Base-by-base conservation (phyloP, 2,797 vertebrate species). In the Catharus ustulatus region DNA sequence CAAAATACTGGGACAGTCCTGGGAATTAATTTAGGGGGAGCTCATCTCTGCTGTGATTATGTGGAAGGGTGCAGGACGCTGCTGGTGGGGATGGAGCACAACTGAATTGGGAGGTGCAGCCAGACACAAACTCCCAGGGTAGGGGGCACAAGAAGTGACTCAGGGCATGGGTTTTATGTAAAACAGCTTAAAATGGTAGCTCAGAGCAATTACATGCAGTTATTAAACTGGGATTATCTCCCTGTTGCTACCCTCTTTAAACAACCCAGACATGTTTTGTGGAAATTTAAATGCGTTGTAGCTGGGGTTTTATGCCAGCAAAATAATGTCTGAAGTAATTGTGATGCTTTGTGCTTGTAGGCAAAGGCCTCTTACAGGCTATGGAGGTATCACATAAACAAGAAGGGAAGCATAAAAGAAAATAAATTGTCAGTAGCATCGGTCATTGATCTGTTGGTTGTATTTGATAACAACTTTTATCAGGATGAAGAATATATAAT, bases 161-260 rank as follows among this genome's bases (percentile, higher is more conserved):
- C 23, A 38, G 72, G 51, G 64, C 43, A 24, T 27, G 72, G 10
- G 8, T 78, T 89, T 84, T 79, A 40, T 22, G 45, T 83, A 83
- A 94, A 0, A 5, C 75, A 55, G 78, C 59, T 94, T 84, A 86
- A 88, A 80, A 61, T 68, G 71, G 74, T 49, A 69, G 78, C 93
- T 96, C 71, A 77, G 76, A 90, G 84, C 71, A 84, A 62, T 86
- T 94, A 49, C 87, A 93, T 61, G 52, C 61, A 69, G 82, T 91
- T 88, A 90, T 57, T 92, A 90, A 85, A 79, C 34, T 62, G 63
- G 88, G 90, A 87, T 96, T 95, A 94, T 91, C 81, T 91, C 74
- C 79, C 34, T 85, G 6, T 83, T 86, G 84, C 81, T 93, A 18
- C 67, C 34, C 21, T 91, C 63, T 63, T 87, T 64, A 59, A 76